Percentiles rank a stretch among this genome's conserved stretches.
phyloP scores from a whole-genome alignment of 2,888 invertebrate species.

The Melinaea marsaeus region DNA sequence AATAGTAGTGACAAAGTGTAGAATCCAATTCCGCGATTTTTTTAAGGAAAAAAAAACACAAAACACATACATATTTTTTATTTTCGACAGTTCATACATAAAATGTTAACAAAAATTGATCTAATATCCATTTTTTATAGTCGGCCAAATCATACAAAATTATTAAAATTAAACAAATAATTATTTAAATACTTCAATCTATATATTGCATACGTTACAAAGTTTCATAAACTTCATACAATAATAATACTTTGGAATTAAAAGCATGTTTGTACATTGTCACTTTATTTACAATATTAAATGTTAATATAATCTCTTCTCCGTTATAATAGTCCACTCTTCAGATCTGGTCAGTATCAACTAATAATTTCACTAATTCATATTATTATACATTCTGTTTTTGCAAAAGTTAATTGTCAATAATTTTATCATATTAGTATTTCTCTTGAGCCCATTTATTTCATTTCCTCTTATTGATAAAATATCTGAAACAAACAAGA shows the following conservation, averaged over 20 bases:
- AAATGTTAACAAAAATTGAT: neutral
- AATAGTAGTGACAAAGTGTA: too few species aligned
- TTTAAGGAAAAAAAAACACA: neutral
- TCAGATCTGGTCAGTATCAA: neutral
- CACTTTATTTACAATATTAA: neutral
- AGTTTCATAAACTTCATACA: constrained; percentile 38
- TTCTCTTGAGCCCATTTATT: too few species aligned
- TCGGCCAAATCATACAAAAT: neutral
- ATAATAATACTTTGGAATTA: constrained; percentile 38
- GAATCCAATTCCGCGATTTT: neutral
- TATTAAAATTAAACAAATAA: neutral
- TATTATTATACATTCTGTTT: too few species aligned
- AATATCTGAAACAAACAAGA: too few species aligned
- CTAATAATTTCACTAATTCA: too few species aligned
- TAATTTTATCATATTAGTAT: too few species aligned
- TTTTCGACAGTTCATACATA: neutral
- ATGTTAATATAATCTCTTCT: neutral
- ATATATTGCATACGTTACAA: constrained; percentile 21
- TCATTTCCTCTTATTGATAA: too few species aligned
- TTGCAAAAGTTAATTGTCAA: too few species aligned
- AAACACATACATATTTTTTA: neutral
- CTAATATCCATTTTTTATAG: neutral
- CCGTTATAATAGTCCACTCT: neutral
- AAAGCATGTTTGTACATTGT: constrained; percentile 40
- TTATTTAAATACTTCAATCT: constrained; percentile 16